Evolutionary conservation across 2,797 vertebrate species (phyloP).

Genomic region (Meda fulgida): DNA sequence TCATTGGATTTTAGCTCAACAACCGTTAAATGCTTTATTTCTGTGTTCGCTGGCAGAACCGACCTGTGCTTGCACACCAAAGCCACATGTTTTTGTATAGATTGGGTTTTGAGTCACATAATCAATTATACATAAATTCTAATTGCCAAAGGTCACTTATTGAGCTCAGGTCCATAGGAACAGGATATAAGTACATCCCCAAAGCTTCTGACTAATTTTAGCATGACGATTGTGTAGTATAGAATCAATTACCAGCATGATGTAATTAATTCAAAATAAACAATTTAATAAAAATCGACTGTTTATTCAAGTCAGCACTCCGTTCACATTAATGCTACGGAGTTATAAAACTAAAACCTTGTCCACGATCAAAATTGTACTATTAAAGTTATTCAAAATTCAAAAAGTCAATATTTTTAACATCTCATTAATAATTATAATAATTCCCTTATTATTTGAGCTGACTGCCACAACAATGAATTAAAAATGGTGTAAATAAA

Average conservation of each 20-base stretch:
- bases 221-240: slow-evolving; percentile 2
- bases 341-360: background rate
- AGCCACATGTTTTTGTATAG: background rate
- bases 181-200: slow-evolving; percentile 5
- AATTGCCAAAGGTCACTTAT: slow-evolving; percentile 25
- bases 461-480: background rate
- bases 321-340: background rate
- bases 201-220: slow-evolving; percentile 22
- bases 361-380: background rate
- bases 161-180: slow-evolving; percentile 22
- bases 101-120: slow-evolving; percentile 18
- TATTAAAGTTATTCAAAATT: background rate
- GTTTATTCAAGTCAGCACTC: background rate
- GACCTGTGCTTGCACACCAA: background rate
- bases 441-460: background rate
- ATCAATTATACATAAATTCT: slow-evolving; percentile 46
- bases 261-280: slow-evolving; percentile 8
- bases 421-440: background rate
- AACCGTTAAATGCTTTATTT: slow-evolving; percentile 1
- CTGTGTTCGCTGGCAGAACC: background rate
- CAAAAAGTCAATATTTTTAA: background rate
- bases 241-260: slow-evolving; percentile 14
- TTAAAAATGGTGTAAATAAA: no score
- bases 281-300: background rate
- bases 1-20: background rate